Conservation (phyloP, 2,797 vertebrate genomes). For the Poeciliopsis gracilis region DNA sequence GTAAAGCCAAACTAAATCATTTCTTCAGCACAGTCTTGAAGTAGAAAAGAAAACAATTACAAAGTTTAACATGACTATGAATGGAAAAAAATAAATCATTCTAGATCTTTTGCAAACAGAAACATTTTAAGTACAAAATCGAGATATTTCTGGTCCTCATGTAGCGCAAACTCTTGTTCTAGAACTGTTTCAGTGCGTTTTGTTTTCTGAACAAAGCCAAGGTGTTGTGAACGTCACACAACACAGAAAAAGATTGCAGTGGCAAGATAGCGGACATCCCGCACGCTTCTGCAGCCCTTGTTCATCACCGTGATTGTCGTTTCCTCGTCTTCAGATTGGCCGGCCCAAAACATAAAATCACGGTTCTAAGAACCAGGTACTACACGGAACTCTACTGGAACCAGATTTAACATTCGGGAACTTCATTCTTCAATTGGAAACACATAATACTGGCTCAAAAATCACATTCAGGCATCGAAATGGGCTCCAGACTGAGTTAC, state of each 20-base stretch:
- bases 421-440: too few species aligned
- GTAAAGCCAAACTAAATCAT: neutral
- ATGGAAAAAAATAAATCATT: neutral
- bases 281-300: too few species aligned
- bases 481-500: too few species aligned
- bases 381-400: neutral
- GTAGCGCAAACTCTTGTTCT: neutral
- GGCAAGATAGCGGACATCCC: too few species aligned
- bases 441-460: too few species aligned
- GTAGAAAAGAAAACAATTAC: neutral
- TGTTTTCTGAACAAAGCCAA: neutral
- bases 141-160: neutral
- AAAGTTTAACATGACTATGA: neutral
- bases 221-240: neutral
- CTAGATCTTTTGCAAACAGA: neutral
- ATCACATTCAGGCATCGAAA: too few species aligned
- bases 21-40: neutral
- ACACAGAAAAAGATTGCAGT: neutral
- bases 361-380: neutral
- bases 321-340: neutral
- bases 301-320: neutral
- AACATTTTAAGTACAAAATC: neutral
- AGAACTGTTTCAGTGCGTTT: neutral
- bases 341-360: neutral
- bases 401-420: neutral